Base-by-base conservation (phyloP, 92 coral and sea anemone genomes). In the Phenganax stokvisi region DNA sequence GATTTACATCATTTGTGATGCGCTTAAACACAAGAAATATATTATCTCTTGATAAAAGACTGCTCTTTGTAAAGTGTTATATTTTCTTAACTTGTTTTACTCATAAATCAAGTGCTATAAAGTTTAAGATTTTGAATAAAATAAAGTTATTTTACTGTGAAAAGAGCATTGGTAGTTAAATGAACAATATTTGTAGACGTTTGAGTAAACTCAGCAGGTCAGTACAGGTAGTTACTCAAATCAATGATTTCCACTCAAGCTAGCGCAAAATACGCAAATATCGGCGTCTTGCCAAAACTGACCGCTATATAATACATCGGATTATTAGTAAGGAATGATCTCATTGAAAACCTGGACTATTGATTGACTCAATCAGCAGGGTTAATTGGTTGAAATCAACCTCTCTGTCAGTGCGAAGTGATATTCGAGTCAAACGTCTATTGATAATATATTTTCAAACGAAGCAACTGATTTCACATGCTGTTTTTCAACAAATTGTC, bases 151-250 rank as follows among this genome's bases (percentile, higher is more conserved):
- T 54, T 56, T 15, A 30, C 6, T 7, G 66, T 1, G 64, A 53
- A 3, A 75, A 37, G n/a, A 29, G 30, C 9, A 6, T 12, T 59
- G 37, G 10, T 9, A 63, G 28, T 6, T 6, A 54, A 57, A 54
- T 51, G 9, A 12, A 79, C 30, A 63, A 7, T 0, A 10, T 44
- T 47, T 30, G 53, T 9, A 54, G 12, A 63, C 65, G 74, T 79
- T 63, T 79, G 17, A 25, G 25, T 63, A 0, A 3, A 57, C 29
- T n/a, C 71, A 79, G 83, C 83, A 79, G 83, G 83, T 79, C 9
- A 12, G 31, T 16, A 62, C 83, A 20, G 73, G 83, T 64, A 79
- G 73, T 79, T 79, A 63, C 57, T 60, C 37, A 57, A 57, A 2
- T 47, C 74, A 79, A 2, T 79, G 74, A 63, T 59, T 79, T 60